Conservation (phyloP, 2,113 vertebrate species). For the Montifringilla adamsi region DNA sequence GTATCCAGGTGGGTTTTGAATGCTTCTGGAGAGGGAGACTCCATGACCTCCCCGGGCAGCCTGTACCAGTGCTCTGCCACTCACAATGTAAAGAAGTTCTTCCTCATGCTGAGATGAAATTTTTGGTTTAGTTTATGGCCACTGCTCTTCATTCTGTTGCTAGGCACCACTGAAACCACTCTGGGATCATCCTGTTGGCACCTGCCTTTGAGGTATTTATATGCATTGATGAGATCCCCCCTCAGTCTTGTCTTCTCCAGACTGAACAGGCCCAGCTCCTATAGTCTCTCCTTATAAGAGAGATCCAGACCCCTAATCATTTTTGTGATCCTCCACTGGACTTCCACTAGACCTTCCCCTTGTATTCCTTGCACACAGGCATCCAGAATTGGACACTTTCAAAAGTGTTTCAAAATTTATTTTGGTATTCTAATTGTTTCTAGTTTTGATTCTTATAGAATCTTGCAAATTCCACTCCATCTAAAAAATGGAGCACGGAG, state of each 20-base stretch:
- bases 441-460: neutral
- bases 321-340: neutral
- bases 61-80: neutral
- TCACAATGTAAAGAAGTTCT: neutral
- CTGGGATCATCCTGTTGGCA: neutral
- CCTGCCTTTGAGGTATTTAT: neutral
- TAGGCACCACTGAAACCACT: neutral
- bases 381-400: neutral
- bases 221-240: neutral
- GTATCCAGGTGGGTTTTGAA: neutral
- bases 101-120: neutral
- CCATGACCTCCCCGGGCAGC: rapidly evolving
- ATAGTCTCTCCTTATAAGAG: neutral
- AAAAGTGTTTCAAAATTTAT: neutral
- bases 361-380: neutral
- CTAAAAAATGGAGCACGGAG: neutral
- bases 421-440: neutral
- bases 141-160: rapidly evolving
- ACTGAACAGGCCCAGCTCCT: neutral
- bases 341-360: neutral
- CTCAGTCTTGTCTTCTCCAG: neutral
- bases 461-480: neutral
- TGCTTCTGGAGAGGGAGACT: neutral
- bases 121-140: neutral
- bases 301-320: neutral